phyloP scores from a whole-genome alignment of 2,888 invertebrate species.

The Pollenia angustigena region DNA sequence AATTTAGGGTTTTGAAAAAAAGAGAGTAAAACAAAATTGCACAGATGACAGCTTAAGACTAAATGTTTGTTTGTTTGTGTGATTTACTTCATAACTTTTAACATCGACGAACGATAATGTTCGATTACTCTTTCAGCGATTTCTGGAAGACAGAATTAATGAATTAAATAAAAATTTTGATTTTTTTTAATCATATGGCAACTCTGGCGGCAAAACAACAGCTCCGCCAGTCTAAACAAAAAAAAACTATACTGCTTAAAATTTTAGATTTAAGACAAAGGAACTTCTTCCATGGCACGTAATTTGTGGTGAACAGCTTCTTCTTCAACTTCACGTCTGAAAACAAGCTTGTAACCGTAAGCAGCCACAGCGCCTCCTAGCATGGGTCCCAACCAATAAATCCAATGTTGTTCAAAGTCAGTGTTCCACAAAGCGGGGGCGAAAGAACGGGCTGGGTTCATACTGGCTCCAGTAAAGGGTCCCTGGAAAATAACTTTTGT shows the following conservation, averaged over 20 bases:
- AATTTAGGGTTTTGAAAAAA: slow-evolving; percentile 25
- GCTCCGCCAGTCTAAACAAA: not conserved
- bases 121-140: slow-evolving; percentile 6
- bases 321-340: slow-evolving; percentile 81
- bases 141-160: not conserved
- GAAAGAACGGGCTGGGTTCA: slow-evolving; percentile 90
- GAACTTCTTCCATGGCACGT: slow-evolving; percentile 82
- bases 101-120: slow-evolving; percentile 20
- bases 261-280: slow-evolving; percentile 78
- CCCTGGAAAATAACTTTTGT: slow-evolving; percentile 85
- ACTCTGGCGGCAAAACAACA: slow-evolving; percentile 22
- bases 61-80: slow-evolving; percentile 10
- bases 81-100: not conserved
- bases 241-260: not conserved
- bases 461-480: slow-evolving; percentile 89
- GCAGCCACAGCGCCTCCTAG: slow-evolving; percentile 83
- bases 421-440: slow-evolving; percentile 90
- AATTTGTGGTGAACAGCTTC: slow-evolving; percentile 80
- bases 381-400: slow-evolving; percentile 89
- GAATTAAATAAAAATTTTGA: not conserved
- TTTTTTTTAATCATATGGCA: slow-evolving; percentile 54
- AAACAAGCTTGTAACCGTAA: slow-evolving; percentile 84
- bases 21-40: not conserved
- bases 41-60: slow-evolving; percentile 11
- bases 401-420: slow-evolving; percentile 88